Evolutionary conservation across 2,113 vertebrate genomes (phyloP).

Genomic region (Illadopsis cleaveri): DNA sequence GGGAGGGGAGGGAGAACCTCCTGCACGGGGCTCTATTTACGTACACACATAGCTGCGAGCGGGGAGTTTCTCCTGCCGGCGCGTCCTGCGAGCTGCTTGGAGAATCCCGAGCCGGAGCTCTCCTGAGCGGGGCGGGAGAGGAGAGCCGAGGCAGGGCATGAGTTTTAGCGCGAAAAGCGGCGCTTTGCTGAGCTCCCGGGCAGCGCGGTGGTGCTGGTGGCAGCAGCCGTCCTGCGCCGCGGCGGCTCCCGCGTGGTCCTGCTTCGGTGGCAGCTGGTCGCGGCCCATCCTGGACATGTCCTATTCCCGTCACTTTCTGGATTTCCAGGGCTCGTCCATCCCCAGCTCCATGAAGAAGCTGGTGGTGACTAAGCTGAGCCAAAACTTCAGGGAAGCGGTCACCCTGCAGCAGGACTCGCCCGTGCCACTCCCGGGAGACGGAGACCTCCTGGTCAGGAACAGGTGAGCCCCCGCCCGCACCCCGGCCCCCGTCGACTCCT

Average conservation of each 20-base stretch:
- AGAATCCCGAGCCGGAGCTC: background rate
- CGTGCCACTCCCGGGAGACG: conserved; percentile 88
- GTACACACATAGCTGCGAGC: background rate
- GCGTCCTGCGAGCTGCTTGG: background rate
- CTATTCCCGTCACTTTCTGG: conserved; percentile 92
- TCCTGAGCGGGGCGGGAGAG: background rate
- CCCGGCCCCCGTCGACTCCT: background rate
- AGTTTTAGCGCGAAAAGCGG: background rate
- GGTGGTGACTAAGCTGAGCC: conserved; percentile 85
- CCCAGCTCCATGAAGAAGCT: conserved; percentile 89
- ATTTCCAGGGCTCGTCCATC: conserved; percentile 89
- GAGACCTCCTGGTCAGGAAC: conserved; percentile 90
- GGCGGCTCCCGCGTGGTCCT: background rate
- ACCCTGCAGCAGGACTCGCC: conserved; percentile 73
- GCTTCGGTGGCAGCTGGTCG: conserved; percentile 26
- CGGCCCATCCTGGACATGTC: conserved; percentile 89
- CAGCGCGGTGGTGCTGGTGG: conserved; percentile 49
- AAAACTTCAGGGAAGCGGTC: conserved; percentile 87
- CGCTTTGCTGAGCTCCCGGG: background rate
- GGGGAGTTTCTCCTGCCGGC: background rate
- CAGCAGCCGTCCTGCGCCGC: background rate
- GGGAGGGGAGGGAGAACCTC: conserved; percentile 29
- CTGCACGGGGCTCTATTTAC: background rate
- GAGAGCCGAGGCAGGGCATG: conserved; percentile 12
- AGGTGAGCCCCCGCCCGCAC: conserved; percentile 77